Conservation (phyloP, 2,113 vertebrate species). For the Crotalus horridus region DNA sequence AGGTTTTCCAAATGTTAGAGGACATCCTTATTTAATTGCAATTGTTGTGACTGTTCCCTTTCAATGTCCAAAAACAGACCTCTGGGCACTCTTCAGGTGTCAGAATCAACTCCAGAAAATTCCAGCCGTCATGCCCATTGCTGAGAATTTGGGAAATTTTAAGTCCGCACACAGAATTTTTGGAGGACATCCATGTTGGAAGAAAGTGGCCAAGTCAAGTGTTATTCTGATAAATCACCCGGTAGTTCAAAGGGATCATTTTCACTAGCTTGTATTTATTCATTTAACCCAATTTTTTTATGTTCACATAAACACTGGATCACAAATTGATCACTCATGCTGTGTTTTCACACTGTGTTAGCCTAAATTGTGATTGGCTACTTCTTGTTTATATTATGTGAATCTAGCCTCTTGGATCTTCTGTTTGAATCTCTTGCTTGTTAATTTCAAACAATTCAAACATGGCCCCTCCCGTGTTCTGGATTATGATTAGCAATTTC, state of each 20-base stretch:
- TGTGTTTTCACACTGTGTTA: background rate
- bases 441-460: background rate
- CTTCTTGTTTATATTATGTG: background rate
- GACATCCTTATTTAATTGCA: background rate
- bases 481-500: background rate
- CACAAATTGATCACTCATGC: background rate
- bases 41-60: background rate
- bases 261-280: background rate
- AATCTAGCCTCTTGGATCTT: background rate
- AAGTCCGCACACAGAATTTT: background rate
- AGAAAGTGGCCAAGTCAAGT: background rate
- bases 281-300: background rate
- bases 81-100: background rate
- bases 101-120: background rate
- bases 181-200: background rate
- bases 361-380: background rate
- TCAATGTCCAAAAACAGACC: background rate
- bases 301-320: background rate
- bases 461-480: background rate
- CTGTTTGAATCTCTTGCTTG: background rate
- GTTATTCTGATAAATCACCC: background rate
- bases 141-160: background rate
- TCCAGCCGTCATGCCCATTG: background rate
- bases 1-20: background rate
- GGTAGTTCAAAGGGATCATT: background rate